Percentiles rank a stretch among this genome's conserved stretches.
Evolutionary conservation across 2,888 invertebrate genomes (phyloP).

Genomic region (Rugalucina vietnamica): DNA sequence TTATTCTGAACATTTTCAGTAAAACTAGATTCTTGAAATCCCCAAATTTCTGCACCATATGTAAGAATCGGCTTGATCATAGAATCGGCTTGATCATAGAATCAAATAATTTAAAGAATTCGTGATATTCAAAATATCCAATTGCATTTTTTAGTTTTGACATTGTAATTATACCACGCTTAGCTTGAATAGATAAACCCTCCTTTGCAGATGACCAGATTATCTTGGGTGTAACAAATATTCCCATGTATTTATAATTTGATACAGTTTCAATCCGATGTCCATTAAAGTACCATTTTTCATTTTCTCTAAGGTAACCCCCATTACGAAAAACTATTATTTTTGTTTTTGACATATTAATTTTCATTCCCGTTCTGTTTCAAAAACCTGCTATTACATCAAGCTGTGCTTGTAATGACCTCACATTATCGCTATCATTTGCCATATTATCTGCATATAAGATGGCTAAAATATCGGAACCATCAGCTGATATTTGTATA

Average conservation of each 20-base stretch:
- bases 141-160: neutral
- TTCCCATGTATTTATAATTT: neutral
- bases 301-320: neutral
- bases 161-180: neutral
- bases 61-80: too few relatives aligned
- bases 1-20: neutral
- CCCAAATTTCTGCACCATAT: neutral
- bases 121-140: neutral
- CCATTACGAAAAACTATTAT: neutral
- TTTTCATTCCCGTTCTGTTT: neutral
- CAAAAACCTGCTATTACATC: too few relatives aligned
- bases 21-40: neutral
- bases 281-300: neutral
- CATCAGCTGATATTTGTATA: neutral
- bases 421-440: conserved; percentile 1
- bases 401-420: too few relatives aligned
- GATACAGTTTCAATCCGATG: neutral
- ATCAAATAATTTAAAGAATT: conserved; percentile 10
- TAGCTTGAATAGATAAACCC: neutral
- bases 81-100: neutral
- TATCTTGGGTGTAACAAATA: neutral
- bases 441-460: conserved; percentile 8
- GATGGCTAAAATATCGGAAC: neutral
- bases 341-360: neutral
- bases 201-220: neutral